Percentiles rank a stretch among this genome's conserved stretches.
phyloP scores from a whole-genome alignment of 2,888 invertebrate genomes.

The Phlogophora meticulosa region DNA sequence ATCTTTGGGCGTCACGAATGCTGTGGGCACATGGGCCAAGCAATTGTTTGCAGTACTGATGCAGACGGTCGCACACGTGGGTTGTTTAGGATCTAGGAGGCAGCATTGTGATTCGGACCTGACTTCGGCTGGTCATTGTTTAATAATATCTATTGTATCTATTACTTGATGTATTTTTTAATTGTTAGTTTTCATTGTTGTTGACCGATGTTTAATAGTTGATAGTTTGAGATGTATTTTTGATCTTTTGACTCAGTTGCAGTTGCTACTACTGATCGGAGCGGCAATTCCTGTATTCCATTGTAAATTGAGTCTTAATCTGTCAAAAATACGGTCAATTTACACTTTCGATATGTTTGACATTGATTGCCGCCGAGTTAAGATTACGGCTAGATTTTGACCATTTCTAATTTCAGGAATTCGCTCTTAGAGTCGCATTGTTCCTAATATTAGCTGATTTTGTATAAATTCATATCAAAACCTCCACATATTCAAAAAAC shows the following conservation, averaged over 20 bases:
- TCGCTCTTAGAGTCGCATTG: no score
- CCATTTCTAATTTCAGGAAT: no score
- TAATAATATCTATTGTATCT: slow-evolving; percentile 59
- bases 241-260: background rate
- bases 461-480: background rate
- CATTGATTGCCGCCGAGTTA: no score
- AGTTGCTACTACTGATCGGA: no score
- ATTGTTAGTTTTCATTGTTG: slow-evolving; percentile 40
- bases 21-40: slow-evolving; percentile 60
- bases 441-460: background rate
- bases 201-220: slow-evolving; percentile 36
- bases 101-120: slow-evolving; percentile 56
- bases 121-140: slow-evolving; percentile 53
- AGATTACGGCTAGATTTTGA: no score
- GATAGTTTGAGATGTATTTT: slow-evolving; percentile 16
- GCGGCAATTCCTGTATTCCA: no score
- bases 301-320: no score
- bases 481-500: background rate
- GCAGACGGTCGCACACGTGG: slow-evolving; percentile 60
- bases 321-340: no score
- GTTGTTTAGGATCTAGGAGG: slow-evolving; percentile 50
- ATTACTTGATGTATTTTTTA: slow-evolving; percentile 49
- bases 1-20: slow-evolving; percentile 82
- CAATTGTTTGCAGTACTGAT: slow-evolving; percentile 72
- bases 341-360: no score